Conservation (phyloP, 2,888 invertebrate genomes). For the Euclidia mi region DNA sequence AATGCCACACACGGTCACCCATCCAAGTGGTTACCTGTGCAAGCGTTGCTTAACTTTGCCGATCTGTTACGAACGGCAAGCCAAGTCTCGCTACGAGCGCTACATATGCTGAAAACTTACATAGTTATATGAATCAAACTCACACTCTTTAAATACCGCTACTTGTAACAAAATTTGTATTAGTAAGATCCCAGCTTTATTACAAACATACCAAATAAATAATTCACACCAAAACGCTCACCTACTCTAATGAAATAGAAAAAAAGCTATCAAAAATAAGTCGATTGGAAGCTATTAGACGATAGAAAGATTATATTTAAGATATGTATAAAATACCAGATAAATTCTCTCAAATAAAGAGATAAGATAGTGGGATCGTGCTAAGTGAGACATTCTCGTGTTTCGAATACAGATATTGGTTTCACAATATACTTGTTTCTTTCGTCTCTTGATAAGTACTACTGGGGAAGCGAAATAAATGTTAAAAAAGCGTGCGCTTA, state of each 20-base stretch:
- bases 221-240: constrained; percentile 2
- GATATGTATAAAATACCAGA: constrained; percentile 24
- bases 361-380: constrained; percentile 23
- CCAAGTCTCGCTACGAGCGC: too few species aligned
- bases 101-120: too few species aligned
- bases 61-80: too few species aligned
- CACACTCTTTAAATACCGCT: too few species aligned
- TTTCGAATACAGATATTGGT: constrained; percentile 12
- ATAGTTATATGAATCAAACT: too few species aligned
- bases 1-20: too few species aligned
- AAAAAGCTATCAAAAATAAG: constrained; percentile 21
- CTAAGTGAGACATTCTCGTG: constrained; percentile 6
- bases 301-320: constrained; percentile 31
- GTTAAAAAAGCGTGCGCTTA: too few species aligned
- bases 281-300: constrained; percentile 33
- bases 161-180: too few species aligned
- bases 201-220: neutral
- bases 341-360: constrained; percentile 22
- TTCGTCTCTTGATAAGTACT: neutral
- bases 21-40: too few species aligned
- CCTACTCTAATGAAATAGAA: constrained; percentile 20
- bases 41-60: too few species aligned
- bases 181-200: neutral
- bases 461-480: neutral
- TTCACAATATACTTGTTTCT: neutral